Base-by-base conservation (phyloP, 2,113 vertebrate genomes). In the Bagarius yarrelli region DNA sequence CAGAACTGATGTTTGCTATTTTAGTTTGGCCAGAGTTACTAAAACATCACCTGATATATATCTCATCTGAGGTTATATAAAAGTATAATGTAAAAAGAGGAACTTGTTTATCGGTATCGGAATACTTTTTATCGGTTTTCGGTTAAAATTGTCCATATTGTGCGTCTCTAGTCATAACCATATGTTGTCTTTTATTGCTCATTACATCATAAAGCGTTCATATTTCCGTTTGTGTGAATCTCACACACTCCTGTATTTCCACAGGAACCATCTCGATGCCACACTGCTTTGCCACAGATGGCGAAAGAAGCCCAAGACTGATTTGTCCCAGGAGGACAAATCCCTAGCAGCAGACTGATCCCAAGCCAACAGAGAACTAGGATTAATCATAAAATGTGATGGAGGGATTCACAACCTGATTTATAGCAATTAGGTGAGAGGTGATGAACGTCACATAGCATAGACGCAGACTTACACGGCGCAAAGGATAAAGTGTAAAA, bases 221-320 rank as follows among this genome's bases (percentile, higher is more conserved):
- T 47, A 47, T 47, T 47, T 47, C 44, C 9, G 44, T 47, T 47
- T 47, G 44, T 47, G 44, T 6, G 9, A 11, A 66, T 66, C 21
- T 44, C 66, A n/a, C 36, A 67, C 15, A 11, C 67, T 18, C 47
- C 4, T 36, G 36, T 81, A 53, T 21, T 71, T 85, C 81, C 44
- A 52, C 85, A 93, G 93, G 85, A 92, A 91, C 56, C 87, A 85
- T 40, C 87, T 92, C 57, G 78, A 88, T 78, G 64, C 79, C 79
- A 79, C 70, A 25, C 59, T 91, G 61, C 56, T 91, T 64, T 92
- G 86, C n/a, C 52, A 74, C n/a, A 80, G 55, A 63, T 69, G 83
- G 79, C 59, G 13, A 70, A 78, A 64, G 25, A 52, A 81, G 57
- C 30, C 83, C 61, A 64, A 75, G 64, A 78, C 57, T 5, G 77